phyloP scores from a whole-genome alignment of 1,140 invertebrate species.

The Drosophila asahinai region DNA sequence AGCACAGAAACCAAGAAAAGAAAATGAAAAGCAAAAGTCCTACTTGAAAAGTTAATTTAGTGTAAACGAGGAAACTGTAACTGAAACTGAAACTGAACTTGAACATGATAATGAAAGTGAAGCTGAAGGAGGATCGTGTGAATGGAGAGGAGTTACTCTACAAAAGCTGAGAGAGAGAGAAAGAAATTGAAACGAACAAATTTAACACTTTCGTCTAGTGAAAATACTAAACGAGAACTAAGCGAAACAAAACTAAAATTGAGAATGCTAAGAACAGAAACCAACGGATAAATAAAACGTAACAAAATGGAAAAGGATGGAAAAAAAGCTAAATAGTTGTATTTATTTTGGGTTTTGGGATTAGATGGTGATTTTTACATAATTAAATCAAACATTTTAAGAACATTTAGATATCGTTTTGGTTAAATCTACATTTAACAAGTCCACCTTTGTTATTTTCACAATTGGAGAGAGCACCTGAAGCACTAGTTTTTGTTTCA shows the following conservation, averaged over 20 bases:
- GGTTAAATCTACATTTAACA: too few species aligned
- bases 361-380: background rate
- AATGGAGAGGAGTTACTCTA: conserved; percentile 32
- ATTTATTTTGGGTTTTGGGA: conserved; percentile 17
- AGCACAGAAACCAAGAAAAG: conserved; percentile 34
- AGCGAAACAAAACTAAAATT: conserved; percentile 44
- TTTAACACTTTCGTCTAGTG: conserved; percentile 63
- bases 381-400: too few species aligned
- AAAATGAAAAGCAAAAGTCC: conserved; percentile 59
- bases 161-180: conserved; percentile 21
- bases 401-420: too few species aligned
- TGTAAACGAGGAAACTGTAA: conserved; percentile 55
- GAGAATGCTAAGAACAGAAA: conserved; percentile 59
- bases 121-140: conserved; percentile 41
- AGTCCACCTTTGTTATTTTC: too few species aligned
- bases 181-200: conserved; percentile 49
- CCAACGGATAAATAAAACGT: conserved; percentile 77
- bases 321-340: background rate
- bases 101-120: conserved; percentile 35
- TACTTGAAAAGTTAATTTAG: conserved; percentile 81
- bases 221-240: conserved; percentile 36
- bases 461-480: too few species aligned
- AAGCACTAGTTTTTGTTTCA: too few species aligned
- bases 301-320: conserved; percentile 70
- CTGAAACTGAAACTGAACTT: conserved; percentile 53